Evolutionary conservation across 1,140 invertebrate species (phyloP).

Genomic region (Dufourea novaeangliae): DNA sequence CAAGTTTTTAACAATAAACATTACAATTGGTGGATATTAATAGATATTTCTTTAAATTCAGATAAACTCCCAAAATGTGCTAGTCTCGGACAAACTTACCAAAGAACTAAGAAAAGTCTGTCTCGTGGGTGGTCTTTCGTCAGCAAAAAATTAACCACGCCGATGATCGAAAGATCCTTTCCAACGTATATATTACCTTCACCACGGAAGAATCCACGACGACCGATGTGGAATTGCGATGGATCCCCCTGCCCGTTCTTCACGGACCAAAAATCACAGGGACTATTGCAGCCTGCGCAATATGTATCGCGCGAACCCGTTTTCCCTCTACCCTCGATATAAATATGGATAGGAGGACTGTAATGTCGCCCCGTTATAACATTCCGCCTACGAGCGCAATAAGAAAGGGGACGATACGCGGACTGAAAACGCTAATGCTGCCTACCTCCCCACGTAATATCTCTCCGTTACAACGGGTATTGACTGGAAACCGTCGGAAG

Average conservation of each 20-base stretch:
- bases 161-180: no score
- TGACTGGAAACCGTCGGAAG: background rate
- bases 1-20: no score
- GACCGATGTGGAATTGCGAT: background rate
- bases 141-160: no score
- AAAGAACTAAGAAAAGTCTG: no score
- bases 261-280: background rate
- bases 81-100: no score
- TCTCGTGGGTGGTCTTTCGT: no score
- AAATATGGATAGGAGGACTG: conserved; percentile 28
- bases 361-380: conserved; percentile 11
- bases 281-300: background rate
- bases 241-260: background rate
- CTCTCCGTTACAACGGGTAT: background rate
- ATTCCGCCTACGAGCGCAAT: conserved; percentile 1
- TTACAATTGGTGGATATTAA: no score
- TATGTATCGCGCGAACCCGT: conserved; percentile 9
- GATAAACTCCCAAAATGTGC: no score
- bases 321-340: conserved; percentile 12
- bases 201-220: no score
- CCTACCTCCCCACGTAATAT: conserved; percentile 26
- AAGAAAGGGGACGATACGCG: conserved; percentile 16
- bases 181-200: no score
- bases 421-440: conserved; percentile 15
- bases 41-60: no score